Percentiles rank a stretch among this genome's conserved stretches.
Evolutionary conservation across 2,888 invertebrate species (phyloP).

Genomic region (Zygothrica quintamaculata): DNA sequence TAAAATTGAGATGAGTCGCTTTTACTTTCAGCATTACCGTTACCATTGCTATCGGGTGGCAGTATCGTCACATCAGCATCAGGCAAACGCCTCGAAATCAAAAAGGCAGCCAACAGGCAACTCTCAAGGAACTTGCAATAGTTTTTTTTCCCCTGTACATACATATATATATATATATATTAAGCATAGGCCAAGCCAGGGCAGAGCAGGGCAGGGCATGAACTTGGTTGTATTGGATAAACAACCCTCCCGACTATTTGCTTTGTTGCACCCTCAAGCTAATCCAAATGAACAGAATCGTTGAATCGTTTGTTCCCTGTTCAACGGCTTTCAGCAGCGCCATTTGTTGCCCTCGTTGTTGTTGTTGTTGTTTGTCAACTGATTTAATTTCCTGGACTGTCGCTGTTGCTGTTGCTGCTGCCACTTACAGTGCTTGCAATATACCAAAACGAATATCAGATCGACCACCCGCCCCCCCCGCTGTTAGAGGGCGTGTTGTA

Average conservation of each 20-base stretch:
- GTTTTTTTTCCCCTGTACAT: too few species aligned
- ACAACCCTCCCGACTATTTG: slow-evolving; percentile 55
- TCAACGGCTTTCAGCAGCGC: slow-evolving; percentile 58
- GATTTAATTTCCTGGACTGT: slow-evolving; percentile 76
- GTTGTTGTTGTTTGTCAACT: slow-evolving; percentile 74
- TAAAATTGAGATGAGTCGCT: slow-evolving; percentile 44
- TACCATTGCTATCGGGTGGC: slow-evolving; percentile 66
- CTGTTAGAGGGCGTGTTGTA: slow-evolving; percentile 73
- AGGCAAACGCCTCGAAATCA: slow-evolving; percentile 83
- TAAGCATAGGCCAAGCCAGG: slow-evolving; percentile 1
- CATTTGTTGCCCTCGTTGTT: slow-evolving; percentile 47
- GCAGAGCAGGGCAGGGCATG: background rate
- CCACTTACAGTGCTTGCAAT: slow-evolving; percentile 30
- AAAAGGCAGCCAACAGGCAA: slow-evolving; percentile 77
- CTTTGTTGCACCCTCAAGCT: slow-evolving; percentile 65
- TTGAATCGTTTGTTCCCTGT: slow-evolving; percentile 22
- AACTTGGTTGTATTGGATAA: slow-evolving; percentile 11
- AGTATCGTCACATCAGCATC: slow-evolving; percentile 82
- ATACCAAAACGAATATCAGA: slow-evolving; percentile 7
- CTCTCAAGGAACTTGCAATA: slow-evolving; percentile 55
- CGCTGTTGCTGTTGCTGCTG: slow-evolving; percentile 18
- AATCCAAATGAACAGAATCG: slow-evolving; percentile 65
- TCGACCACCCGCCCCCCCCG: slow-evolving; percentile 60
- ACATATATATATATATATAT: too few species aligned
- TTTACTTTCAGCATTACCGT: slow-evolving; percentile 5